Evolutionary conservation across 1,140 invertebrate species (phyloP), one percentile per base, ranked within the genome.

Genomic region (Pachypeltis micranthus): DNA sequence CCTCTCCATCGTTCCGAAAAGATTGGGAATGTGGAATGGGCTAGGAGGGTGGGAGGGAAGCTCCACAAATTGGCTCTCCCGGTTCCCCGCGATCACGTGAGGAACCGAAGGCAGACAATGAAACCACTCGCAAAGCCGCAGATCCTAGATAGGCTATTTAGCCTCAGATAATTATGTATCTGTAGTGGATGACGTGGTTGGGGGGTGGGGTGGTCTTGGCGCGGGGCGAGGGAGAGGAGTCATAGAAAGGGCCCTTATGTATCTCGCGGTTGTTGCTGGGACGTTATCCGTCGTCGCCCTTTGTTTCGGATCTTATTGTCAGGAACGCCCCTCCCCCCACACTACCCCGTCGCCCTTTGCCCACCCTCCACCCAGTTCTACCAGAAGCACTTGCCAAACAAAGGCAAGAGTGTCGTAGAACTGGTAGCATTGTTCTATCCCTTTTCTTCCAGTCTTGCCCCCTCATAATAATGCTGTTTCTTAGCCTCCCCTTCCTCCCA

Each of bases 281-380:
- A 66, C 65, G 65, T 66, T 66, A 66, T 66, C 65, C 65, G 21
- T 34, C 39, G n/a, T 44, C n/a, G 27, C 39, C 65, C 62, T 66
- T 66, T 66, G 65, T 66, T 66, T 66, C 65, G 61, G 65, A 66
- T 66, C 65, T 63, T 57, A 63, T 63, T 66, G 65, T 66, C 47
- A 55, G 31, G 31, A 16, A 39, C 7, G 31, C 7, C 31, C 44
- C 62, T n/a, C n/a, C n/a, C n/a, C n/a, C n/a, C n/a, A n/a, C n/a
- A n/a, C n/a, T n/a, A n/a, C n/a, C n/a, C n/a, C n/a, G n/a, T n/a
- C n/a, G n/a, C n/a, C n/a, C n/a, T n/a, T n/a, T n/a, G n/a, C n/a
- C n/a, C n/a, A n/a, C n/a, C n/a, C n/a, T n/a, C n/a, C n/a, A n/a
- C n/a, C n/a, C 34, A 54, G 24, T 28, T 44, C 62, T 25, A 55